Percentiles rank a stretch among this genome's conserved stretches.
Evolutionary conservation across 1,140 invertebrate genomes (phyloP).

Genomic region (Fopius arisanus): DNA sequence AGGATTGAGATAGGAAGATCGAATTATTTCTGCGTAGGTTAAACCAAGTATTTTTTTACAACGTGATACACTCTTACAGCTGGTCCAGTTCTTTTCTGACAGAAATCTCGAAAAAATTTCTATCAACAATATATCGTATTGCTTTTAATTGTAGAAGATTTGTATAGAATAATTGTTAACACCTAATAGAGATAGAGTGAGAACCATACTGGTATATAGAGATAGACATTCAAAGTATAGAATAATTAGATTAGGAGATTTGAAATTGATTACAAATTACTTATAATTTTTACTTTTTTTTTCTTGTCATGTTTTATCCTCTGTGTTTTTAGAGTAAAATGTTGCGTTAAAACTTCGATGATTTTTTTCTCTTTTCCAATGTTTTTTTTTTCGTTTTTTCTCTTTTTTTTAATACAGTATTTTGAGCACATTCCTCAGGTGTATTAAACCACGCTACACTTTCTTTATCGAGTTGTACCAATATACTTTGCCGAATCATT

Average conservation of each 20-base stretch:
- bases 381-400: conserved; percentile 40
- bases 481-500: conserved; percentile 43
- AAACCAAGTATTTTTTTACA: conserved; percentile 1
- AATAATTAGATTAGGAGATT: conserved; percentile 51
- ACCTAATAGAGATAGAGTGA: conserved; percentile 63
- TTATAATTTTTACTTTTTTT: conserved; percentile 45
- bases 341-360: conserved; percentile 57
- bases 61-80: conserved; percentile 45
- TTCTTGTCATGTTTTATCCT: conserved; percentile 12
- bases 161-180: conserved; percentile 58
- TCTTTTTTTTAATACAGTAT: conserved; percentile 58
- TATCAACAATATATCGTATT: conserved; percentile 48
- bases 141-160: conserved; percentile 56
- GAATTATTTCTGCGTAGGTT: neutral
- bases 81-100: conserved; percentile 35
- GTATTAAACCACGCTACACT: conserved; percentile 63
- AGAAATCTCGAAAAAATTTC: conserved; percentile 20
- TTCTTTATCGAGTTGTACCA: conserved; percentile 62
- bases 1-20: neutral
- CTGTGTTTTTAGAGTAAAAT: conserved; percentile 48
- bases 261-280: conserved; percentile 63
- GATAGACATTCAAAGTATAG: conserved; percentile 62
- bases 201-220: conserved; percentile 61
- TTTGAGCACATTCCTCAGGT: conserved; percentile 64
- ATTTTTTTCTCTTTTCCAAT: conserved; percentile 53